Conservation (phyloP, 2,888 invertebrate species). For the Drosophila rubida region DNA sequence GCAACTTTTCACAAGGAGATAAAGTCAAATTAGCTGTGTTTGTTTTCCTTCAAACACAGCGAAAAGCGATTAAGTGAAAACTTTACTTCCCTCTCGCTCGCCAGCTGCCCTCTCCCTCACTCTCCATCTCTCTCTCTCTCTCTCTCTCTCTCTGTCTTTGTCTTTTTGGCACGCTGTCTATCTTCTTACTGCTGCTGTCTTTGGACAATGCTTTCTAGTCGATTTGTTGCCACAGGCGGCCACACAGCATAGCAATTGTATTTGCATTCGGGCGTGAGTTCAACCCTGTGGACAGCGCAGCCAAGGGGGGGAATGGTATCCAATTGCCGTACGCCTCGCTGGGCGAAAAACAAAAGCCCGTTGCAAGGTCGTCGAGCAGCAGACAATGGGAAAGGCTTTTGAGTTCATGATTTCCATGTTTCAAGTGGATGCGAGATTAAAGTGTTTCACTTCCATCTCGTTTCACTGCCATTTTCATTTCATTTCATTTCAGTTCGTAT, state of each 20-base stretch:
- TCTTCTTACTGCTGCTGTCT: neutral
- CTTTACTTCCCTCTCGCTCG: slow-evolving; percentile 32
- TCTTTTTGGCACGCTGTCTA: too few species aligned
- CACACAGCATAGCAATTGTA: slow-evolving; percentile 59
- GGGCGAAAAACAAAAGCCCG: neutral
- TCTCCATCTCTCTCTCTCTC: neutral
- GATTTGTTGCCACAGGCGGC: slow-evolving; percentile 63
- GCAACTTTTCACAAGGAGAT: slow-evolving; percentile 57
- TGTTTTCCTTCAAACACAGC: slow-evolving; percentile 68
- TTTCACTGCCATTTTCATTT: neutral
- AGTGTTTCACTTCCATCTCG: slow-evolving; percentile 12
- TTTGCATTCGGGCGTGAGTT: slow-evolving; percentile 60
- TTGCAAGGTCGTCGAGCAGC: slow-evolving; percentile 9
- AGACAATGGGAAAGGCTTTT: neutral
- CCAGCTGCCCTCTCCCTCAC: neutral
- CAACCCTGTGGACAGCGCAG: neutral
- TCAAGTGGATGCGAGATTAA: slow-evolving; percentile 18
- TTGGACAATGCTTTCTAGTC: slow-evolving; percentile 59
- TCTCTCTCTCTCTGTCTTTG: neutral
- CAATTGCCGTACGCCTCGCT: too few species aligned
- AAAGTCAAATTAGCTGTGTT: slow-evolving; percentile 77
- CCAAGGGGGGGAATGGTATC: neutral
- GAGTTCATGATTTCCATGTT: slow-evolving; percentile 1
- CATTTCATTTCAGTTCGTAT: slow-evolving; percentile 12
- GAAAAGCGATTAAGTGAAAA: slow-evolving; percentile 79